Base-by-base conservation (phyloP, 2,888 invertebrate species). In the Agrenia bidenticulata region DNA sequence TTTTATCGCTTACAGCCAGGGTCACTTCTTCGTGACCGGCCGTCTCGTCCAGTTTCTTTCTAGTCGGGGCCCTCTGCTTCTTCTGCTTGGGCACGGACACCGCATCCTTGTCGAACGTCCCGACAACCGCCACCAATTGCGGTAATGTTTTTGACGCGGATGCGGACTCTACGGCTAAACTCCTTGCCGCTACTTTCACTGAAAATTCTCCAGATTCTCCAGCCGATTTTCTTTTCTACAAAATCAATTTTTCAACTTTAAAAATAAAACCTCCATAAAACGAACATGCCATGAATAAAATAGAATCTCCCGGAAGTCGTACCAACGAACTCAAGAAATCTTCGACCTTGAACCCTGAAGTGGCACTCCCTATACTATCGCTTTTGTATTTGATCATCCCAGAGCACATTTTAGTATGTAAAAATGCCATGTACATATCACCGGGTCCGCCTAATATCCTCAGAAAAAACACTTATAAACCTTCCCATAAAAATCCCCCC, bases 381-480 rank as follows among this genome's bases (percentile, higher is more conserved):
- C 68, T 54, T 42, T 68, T 73, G 24, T 61, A 39, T n/a, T 63
- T 61, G 37, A 73, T 54, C 32, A 67, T 61, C 23, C 41, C 61
- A 11, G 70, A 66, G 11, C 59, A 56, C 41, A 63, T 65, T 58
- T 66, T 64, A 0, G 73, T 61, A 26, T 68, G 67, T 1, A 70
- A 26, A 55, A 66, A 70, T 1, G 68, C 68, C 50, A 70, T 54
- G 51, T 66, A 65, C 61, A 68, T 61, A 13, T 73, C 72, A 7
- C 64, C 58, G 13, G 69, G 68, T n/a, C 68, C 69, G 24, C 67
- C 64, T 66, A 32, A 42, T 17, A 66, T 53, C 45, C 24, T 1
- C 32, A 32, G 32, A 32, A 32, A 7, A 11, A 32, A 32, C 4
- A 32, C 32, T 32, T 4, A n/a, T n/a, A n/a, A n/a, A n/a, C n/a